A percentile compares a stretch with the other conserved stretches of the same genome.
Evolutionary conservation across 2,888 invertebrate genomes (phyloP).

Genomic region (Ernsta delagoae): DNA sequence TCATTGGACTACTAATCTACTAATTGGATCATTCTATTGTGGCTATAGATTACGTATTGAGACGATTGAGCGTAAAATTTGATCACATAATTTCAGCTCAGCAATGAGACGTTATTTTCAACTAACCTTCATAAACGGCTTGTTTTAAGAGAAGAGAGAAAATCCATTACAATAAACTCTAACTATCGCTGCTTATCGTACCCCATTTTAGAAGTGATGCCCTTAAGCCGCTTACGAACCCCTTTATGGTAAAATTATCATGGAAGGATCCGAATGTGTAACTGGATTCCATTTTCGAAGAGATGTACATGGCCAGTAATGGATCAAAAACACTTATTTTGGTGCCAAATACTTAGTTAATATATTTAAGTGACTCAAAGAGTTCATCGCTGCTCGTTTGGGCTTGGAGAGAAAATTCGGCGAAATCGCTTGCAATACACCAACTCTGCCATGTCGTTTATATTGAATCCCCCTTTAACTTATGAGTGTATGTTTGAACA

Average conservation of each 20-base stretch:
- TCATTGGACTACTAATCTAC: background rate
- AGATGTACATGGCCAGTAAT: constrained; percentile 31
- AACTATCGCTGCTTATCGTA: too few species aligned
- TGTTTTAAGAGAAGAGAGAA: background rate
- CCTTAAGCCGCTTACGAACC: background rate
- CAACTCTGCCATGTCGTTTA: constrained; percentile 42
- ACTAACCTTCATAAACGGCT: background rate
- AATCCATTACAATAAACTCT: background rate
- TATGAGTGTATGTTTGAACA: constrained; percentile 31
- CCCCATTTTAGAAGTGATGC: background rate
- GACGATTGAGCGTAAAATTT: background rate
- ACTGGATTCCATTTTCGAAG: background rate
- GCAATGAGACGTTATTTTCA: background rate
- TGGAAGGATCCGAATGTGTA: background rate
- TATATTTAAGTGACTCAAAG: background rate
- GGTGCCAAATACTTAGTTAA: background rate
- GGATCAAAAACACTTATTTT: background rate
- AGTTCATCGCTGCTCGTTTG: background rate
- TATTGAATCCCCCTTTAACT: constrained; percentile 46
- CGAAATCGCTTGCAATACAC: constrained; percentile 53
- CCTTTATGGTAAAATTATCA: background rate
- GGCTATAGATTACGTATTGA: too few species aligned
- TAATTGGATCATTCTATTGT: too few species aligned
- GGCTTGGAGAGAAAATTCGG: constrained; percentile 18
- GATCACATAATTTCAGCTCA: background rate